These are phyloP conservation scores for Verasper variegatus DNA, from an alignment of 2,113 vertebrate species.

Conservation along the genomic window DNA sequence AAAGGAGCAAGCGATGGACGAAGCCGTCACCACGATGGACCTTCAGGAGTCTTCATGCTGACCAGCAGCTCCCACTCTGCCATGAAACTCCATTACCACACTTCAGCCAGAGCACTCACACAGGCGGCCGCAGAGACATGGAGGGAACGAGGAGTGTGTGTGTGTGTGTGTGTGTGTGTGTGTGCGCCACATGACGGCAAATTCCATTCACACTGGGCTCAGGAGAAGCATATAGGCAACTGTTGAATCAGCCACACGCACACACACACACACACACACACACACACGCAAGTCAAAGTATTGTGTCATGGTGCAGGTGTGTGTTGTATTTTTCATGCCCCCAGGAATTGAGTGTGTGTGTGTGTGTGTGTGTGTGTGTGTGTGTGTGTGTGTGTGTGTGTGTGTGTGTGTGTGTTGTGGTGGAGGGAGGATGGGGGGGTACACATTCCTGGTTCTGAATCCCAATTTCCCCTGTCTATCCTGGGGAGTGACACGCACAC, in stretches of 20 bases:
- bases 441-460: neutral
- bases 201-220: constrained; percentile 39
- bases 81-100: neutral
- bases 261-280: constrained; percentile 8
- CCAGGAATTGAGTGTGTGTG: too few relatives aligned
- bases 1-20: neutral
- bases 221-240: constrained; percentile 42
- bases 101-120: neutral
- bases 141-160: neutral
- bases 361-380: too few relatives aligned
- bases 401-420: too few relatives aligned
- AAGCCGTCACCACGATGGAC: too few relatives aligned
- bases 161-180: constrained; percentile 5
- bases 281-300: too few relatives aligned
- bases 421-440: too few relatives aligned
- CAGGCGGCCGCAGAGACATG: neutral
- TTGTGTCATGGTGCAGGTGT: too few relatives aligned
- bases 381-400: too few relatives aligned
- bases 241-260: constrained; percentile 61
- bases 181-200: constrained; percentile 37
- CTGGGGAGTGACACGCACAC: constrained; percentile 54
- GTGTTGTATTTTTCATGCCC: too few relatives aligned
- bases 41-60: neutral
- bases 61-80: too few relatives aligned
- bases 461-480: too few relatives aligned